These are phyloP conservation scores for Ophioninae sp. DNA, from an alignment of 2,888 invertebrate species.

Conservation along the genomic window DNA sequence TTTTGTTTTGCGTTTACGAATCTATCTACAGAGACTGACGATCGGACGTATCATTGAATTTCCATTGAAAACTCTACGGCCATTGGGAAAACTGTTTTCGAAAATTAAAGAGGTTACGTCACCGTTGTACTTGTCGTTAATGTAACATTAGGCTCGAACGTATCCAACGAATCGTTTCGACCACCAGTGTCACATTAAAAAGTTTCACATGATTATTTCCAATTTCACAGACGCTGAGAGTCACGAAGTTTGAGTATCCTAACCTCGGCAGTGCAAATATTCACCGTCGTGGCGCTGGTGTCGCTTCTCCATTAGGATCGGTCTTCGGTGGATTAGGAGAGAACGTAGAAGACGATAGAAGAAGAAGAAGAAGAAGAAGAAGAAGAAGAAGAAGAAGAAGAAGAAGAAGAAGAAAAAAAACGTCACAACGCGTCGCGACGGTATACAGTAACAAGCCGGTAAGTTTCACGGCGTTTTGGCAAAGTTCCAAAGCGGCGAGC, in stretches of 20 bases:
- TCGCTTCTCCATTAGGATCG: slow-evolving; percentile 30
- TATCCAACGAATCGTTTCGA: too few relatives aligned
- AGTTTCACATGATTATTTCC: too few relatives aligned
- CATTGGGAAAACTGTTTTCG: too few relatives aligned
- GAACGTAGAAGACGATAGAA: slow-evolving; percentile 33
- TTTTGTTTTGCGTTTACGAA: too few relatives aligned
- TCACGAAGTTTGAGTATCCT: background rate
- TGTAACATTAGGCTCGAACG: too few relatives aligned
- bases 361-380: background rate
- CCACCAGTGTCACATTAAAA: too few relatives aligned
- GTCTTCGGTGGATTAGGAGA: slow-evolving; percentile 26
- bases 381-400: background rate
- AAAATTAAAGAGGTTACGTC: too few relatives aligned
- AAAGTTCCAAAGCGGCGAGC: slow-evolving; percentile 62
- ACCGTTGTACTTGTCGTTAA: too few relatives aligned
- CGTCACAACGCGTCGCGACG: slow-evolving; percentile 44
- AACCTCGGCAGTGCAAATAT: background rate
- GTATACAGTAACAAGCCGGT: slow-evolving; percentile 40
- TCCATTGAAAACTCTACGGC: too few relatives aligned
- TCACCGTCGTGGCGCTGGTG: slow-evolving; percentile 24
- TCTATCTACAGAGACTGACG: too few relatives aligned
- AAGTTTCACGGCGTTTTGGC: slow-evolving; percentile 60
- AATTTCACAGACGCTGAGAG: too few relatives aligned
- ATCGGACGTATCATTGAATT: too few relatives aligned
- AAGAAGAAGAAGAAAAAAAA: background rate